Evolutionary conservation across 2,113 vertebrate species (phyloP).

Genomic region (Caracal caracal): DNA sequence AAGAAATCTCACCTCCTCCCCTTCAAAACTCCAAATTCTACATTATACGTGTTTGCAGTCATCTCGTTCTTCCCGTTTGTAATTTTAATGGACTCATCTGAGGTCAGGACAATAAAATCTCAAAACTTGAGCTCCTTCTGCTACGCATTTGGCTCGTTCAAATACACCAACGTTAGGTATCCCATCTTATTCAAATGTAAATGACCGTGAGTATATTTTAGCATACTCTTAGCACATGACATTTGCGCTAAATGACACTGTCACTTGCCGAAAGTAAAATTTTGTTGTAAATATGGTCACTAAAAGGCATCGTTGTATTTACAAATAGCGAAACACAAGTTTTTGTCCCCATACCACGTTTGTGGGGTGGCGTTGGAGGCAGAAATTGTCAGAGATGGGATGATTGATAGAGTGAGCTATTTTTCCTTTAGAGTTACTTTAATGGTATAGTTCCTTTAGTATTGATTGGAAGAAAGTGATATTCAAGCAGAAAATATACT

Average conservation of each 20-base stretch:
- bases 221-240: background rate
- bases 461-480: background rate
- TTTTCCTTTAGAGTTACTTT: slow-evolving; percentile 41
- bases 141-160: background rate
- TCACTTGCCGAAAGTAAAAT: slow-evolving; percentile 22
- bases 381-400: slow-evolving; percentile 6
- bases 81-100: background rate
- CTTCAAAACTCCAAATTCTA: slow-evolving; percentile 19
- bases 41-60: background rate
- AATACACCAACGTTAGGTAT: background rate
- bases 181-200: background rate
- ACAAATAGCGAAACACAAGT: background rate
- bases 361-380: background rate
- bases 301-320: slow-evolving; percentile 39
- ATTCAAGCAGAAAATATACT: background rate
- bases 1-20: background rate
- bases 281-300: slow-evolving; percentile 8
- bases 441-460: background rate
- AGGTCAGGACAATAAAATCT: slow-evolving; percentile 28
- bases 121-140: background rate
- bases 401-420: background rate
- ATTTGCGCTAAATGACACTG: background rate
- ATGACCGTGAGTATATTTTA: background rate
- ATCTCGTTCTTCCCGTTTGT: slow-evolving; percentile 17
- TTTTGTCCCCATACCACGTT: background rate